Evolutionary conservation across 1,140 invertebrate species (phyloP).

Genomic region (Conus ventricosus): DNA sequence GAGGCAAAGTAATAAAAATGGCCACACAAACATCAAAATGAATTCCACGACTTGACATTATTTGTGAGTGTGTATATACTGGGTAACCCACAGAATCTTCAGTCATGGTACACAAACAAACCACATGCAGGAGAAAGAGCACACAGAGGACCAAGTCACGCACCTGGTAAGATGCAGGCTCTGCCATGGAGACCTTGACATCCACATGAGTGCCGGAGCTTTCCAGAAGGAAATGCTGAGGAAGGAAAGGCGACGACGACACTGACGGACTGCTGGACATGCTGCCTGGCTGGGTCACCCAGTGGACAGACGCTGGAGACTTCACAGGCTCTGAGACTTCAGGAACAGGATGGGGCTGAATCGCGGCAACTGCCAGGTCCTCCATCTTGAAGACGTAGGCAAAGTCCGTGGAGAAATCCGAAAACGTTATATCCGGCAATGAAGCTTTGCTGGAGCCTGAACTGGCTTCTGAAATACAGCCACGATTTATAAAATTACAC

Average conservation of each 20-base stretch:
- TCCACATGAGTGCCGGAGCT: conserved; percentile 27
- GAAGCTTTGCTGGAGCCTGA: neutral
- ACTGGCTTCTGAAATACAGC: neutral
- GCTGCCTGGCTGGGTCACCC: neutral
- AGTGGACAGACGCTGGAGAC: neutral
- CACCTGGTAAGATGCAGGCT: conserved; percentile 33
- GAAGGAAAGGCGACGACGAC: neutral
- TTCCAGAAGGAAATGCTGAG: conserved; percentile 18
- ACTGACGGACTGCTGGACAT: neutral
- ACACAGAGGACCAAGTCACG: neutral
- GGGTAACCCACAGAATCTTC: no score
- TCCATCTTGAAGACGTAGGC: conserved; percentile 31
- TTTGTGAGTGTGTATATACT: no score
- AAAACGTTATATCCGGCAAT: neutral
- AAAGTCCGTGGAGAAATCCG: conserved; percentile 15
- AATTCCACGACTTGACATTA: no score
- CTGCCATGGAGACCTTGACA: neutral
- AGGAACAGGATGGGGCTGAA: neutral
- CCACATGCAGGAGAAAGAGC: neutral
- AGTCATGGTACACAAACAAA: no score
- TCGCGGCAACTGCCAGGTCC: neutral
- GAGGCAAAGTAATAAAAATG: no score
- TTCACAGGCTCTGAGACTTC: neutral
- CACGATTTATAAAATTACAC: no score
- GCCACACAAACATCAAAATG: no score